These are phyloP conservation scores for Drosophila ficusphila DNA, from an alignment of 1,140 invertebrate genomes.

Conservation along the genomic window DNA sequence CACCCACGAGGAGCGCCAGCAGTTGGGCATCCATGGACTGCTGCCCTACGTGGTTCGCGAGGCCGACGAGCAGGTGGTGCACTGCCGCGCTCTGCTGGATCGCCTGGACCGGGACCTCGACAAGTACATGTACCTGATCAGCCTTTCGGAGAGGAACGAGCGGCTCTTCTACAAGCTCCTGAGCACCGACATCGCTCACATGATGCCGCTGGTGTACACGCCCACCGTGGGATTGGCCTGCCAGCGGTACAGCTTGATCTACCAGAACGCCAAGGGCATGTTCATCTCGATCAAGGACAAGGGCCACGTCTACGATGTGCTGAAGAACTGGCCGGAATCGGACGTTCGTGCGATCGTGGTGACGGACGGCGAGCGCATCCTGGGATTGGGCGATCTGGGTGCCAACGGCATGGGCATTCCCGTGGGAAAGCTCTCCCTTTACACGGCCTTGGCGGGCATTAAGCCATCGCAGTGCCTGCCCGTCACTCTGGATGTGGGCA, in stretches of 20 bases:
- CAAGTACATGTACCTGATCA: constrained; percentile 94
- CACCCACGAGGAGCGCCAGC: constrained; percentile 90
- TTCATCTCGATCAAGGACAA: constrained; percentile 99
- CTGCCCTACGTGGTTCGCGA: constrained; percentile 92
- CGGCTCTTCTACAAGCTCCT: constrained; percentile 97
- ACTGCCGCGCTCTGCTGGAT: constrained; percentile 90
- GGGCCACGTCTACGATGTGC: constrained; percentile 94
- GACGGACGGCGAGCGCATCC: constrained; percentile 97
- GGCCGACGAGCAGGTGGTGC: constrained; percentile 92
- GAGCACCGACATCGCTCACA: constrained; percentile 93
- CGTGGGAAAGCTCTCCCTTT: constrained; percentile 96
- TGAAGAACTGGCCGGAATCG: constrained; percentile 85
- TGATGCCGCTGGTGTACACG: constrained; percentile 89
- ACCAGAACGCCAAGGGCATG: constrained; percentile 91
- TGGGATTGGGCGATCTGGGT: constrained; percentile 97
- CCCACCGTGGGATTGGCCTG: constrained; percentile 89
- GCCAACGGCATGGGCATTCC: constrained; percentile 99
- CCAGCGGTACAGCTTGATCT: constrained; percentile 85
- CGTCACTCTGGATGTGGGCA: constrained; percentile 97
- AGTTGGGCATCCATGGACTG: constrained; percentile 94
- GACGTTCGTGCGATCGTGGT: constrained; percentile 97
- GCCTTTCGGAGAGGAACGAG: constrained; percentile 95
- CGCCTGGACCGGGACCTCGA: constrained; percentile 92
- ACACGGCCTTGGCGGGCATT: constrained; percentile 97
- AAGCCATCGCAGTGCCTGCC: constrained; percentile 96